Base-by-base conservation (phyloP, 2,113 vertebrate genomes). In the Pithys albifrons region DNA sequence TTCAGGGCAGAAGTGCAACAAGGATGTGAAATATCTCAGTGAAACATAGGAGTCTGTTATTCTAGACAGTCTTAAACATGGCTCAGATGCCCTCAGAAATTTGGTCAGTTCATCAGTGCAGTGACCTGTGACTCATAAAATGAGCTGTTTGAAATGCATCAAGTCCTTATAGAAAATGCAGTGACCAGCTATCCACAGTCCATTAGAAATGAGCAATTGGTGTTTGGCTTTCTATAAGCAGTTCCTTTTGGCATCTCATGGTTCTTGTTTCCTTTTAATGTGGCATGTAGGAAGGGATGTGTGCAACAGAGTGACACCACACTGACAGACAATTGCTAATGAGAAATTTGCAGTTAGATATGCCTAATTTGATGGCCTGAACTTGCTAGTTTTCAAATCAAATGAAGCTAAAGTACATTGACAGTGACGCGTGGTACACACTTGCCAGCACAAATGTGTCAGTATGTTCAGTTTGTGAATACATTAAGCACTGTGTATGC, bases 231-330 rank as follows among this genome's bases (percentile, higher is more conserved):
- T 78, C 62, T 69, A 6, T 23, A 25, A 66, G 49, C 31, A 10
- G 49, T 37, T 87, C 35, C 55, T 61, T 81, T 78, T 37, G 80
- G 58, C 46, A n/a, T 87, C 31, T 92, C 57, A 7, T 41, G 28
- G 31, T 1, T 92, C 91, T 93, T 88, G 45, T 79, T 95, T 94
- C 89, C 31, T 92, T 85, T 93, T 37, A 87, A 81, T 73, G 77
- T 70, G 58, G 20, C 0, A 0, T 69, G 66, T 29, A 61, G 72
- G 73, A 81, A 89, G 62, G 16, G 52, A 52, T 82, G 84, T 49
- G 62, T 87, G 70, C 71, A 72, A 27, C 0, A 1, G 70, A 87
- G 51, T 95, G 74, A 91, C 35, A 61, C 77, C 25, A 1, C 0
- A 0, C 81, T 62, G 49, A 49, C 2, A 10, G 75, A 19, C 57